Evolutionary conservation across 2,113 vertebrate genomes (phyloP).

Genomic region (Myocastor coypus): DNA sequence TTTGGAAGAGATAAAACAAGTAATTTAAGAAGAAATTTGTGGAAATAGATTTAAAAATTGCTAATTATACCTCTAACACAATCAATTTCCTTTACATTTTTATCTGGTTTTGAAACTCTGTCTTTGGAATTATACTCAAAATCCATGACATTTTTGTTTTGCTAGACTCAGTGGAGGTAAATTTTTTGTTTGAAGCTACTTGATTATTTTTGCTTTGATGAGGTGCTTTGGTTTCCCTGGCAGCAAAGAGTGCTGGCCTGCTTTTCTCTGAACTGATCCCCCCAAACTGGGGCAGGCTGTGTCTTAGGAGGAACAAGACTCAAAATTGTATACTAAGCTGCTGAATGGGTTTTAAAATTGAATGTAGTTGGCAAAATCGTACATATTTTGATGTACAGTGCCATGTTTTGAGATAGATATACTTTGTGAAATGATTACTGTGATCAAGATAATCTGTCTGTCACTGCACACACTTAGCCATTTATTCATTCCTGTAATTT

Average conservation of each 20-base stretch:
- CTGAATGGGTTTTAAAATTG: neutral
- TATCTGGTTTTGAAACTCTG: neutral
- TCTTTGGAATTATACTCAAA: neutral
- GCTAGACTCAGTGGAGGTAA: neutral
- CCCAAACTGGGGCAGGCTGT: neutral
- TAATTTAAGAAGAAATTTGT: neutral
- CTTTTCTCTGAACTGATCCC: neutral
- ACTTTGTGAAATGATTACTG: neutral
- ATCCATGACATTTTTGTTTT: neutral
- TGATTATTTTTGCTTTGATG: neutral
- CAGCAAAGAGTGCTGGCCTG: neutral
- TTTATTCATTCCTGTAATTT: neutral
- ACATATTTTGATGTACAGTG: neutral
- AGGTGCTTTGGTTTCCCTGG: neutral
- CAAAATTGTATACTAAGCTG: neutral
- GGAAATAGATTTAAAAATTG: neutral
- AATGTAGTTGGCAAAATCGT: neutral
- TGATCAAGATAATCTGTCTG: neutral
- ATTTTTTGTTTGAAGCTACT: neutral
- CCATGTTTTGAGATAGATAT: neutral
- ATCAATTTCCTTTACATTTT: neutral
- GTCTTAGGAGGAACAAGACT: neutral
- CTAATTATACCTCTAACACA: neutral
- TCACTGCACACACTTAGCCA: neutral
- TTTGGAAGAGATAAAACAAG: neutral